Evolutionary conservation across 2,113 vertebrate species (phyloP).

Genomic region (Daubentonia madagascariensis): DNA sequence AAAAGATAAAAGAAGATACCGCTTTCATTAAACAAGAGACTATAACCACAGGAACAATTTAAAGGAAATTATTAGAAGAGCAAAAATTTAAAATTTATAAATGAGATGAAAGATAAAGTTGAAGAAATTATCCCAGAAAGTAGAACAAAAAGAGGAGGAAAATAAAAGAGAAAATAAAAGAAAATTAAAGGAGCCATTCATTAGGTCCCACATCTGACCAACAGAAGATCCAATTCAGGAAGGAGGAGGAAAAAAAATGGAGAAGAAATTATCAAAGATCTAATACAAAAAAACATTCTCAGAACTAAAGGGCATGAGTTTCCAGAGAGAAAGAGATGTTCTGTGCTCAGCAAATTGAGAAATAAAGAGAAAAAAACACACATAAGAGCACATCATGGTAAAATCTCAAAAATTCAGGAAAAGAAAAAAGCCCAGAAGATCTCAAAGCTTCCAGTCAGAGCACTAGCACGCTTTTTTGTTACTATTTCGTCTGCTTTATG

Average conservation of each 20-base stretch:
- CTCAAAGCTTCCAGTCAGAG: neutral
- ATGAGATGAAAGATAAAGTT: neutral
- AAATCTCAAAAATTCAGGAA: neutral
- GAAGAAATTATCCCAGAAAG: neutral
- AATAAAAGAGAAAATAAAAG: neutral
- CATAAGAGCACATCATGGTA: neutral
- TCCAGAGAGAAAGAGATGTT: neutral
- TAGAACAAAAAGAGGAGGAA: neutral
- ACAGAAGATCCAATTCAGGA: neutral
- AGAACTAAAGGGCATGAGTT: neutral
- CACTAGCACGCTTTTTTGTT: neutral
- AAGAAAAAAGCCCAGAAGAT: neutral
- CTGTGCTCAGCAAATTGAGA: neutral
- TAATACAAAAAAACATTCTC: neutral
- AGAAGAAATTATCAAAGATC: neutral
- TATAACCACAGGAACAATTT: neutral
- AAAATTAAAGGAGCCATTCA: neutral
- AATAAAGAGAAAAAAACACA: neutral
- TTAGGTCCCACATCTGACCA: neutral
- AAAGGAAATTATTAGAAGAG: neutral
- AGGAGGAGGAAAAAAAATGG: neutral
- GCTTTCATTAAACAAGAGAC: neutral
- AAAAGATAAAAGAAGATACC: neutral
- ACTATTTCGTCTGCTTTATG: neutral
- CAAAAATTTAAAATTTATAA: neutral